Percentiles rank a stretch among this genome's conserved stretches.
phyloP scores from a whole-genome alignment of 2,113 vertebrate species.

The Sakesphorus luctuosus region DNA sequence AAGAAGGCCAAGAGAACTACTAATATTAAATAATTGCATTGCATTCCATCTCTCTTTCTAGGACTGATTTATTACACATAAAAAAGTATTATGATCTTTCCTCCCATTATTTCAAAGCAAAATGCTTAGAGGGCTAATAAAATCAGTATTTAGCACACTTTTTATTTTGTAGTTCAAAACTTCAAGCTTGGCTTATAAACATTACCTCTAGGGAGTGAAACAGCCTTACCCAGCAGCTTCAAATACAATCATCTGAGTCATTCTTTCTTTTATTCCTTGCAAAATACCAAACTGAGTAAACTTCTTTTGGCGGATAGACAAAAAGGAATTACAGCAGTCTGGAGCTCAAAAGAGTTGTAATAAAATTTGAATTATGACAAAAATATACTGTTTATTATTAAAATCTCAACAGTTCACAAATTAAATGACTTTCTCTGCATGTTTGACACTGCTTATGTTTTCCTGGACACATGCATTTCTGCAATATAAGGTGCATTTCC shows the following conservation, averaged over 20 bases:
- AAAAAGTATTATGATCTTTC: slow-evolving; percentile 49
- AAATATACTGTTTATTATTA: slow-evolving; percentile 21
- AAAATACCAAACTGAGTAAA: slow-evolving; percentile 41
- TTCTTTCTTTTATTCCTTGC: slow-evolving; percentile 41
- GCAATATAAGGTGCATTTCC: not conserved
- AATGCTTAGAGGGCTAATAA: slow-evolving; percentile 59
- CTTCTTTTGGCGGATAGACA: slow-evolving; percentile 25
- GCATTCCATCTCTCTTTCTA: not conserved
- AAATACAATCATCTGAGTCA: slow-evolving; percentile 32
- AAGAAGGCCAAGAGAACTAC: slow-evolving; percentile 12
- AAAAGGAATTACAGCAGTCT: slow-evolving; percentile 50
- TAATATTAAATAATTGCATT: slow-evolving; percentile 24
- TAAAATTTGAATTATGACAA: slow-evolving; percentile 44
- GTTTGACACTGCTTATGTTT: not conserved
- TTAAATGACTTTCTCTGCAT: slow-evolving; percentile 26
- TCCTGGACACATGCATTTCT: not conserved
- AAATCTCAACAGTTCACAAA: not conserved
- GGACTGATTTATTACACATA: slow-evolving; percentile 29
- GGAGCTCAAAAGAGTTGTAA: slow-evolving; percentile 45
- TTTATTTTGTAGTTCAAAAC: slow-evolving; percentile 53
- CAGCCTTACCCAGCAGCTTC: slow-evolving; percentile 41
- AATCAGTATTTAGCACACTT: slow-evolving; percentile 52
- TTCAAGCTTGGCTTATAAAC: slow-evolving; percentile 14
- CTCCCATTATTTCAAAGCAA: slow-evolving; percentile 46
- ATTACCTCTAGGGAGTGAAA: slow-evolving; percentile 24